Evolutionary conservation across 1,140 invertebrate genomes (phyloP), one percentile per base, ranked within the genome.

Genomic region (Vanessa tameamea): DNA sequence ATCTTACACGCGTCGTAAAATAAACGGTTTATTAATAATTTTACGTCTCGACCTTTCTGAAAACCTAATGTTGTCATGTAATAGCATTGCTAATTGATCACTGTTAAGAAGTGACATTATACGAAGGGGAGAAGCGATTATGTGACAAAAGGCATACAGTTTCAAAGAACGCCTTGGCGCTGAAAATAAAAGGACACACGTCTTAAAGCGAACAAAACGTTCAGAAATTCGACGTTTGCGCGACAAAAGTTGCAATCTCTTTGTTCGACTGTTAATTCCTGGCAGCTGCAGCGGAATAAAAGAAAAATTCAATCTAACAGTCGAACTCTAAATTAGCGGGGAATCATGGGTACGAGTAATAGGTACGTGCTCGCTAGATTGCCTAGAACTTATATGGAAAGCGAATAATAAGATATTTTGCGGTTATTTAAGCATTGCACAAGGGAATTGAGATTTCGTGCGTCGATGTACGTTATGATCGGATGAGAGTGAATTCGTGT

Each of bases 361-460:
- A 80, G 87, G 75, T 76, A 77, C 73, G 77, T 26, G 53, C 43
- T 50, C 47, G 55, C 14, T 80, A 87, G 87, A 90, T 90, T 90
- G 86, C 84, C 77, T 81, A 82, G 84, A 88, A 86, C 88, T 84
- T 90, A 91, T 91, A 92, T 89, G 89, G 87, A 89, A 89, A 89
- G 88, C 82, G 85, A 82, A 89, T 91, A 89, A 90, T 89, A 89
- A 89, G 87, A 84, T 86, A 90, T 92, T 92, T 92, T 92, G 90
- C 88, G 88, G 89, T 91, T 92, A 86, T 91, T 91, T 90, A 92
- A 88, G 82, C 81, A 81, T 89, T 90, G 87, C 87, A 84, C 84
- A 91, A 90, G 88, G 78, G 85, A 90, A 91, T 91, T 86, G 86
- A 84, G 87, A 89, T 85, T 88, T 91, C 87, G 89, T 91, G 89